Conservation (phyloP, 2,113 vertebrate species). For the Rhinolophus ferrumequinum region DNA sequence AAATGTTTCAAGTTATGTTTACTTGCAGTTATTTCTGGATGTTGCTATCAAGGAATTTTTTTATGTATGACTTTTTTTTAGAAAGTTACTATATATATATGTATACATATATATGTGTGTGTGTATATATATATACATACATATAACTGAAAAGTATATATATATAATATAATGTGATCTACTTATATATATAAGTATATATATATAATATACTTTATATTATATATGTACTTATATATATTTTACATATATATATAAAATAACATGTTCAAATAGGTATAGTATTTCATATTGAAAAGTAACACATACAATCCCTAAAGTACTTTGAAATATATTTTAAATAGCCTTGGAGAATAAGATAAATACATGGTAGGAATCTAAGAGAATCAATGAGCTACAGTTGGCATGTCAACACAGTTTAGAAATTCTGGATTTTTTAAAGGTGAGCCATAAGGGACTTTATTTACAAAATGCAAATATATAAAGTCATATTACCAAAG, state of each 20-base stretch:
- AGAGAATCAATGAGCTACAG: not conserved
- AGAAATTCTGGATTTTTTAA: not conserved
- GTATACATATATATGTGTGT: no score
- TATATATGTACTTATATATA: no score
- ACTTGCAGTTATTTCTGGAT: not conserved
- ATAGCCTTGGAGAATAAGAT: not conserved
- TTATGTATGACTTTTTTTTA: not conserved
- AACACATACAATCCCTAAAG: not conserved
- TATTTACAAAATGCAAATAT: not conserved
- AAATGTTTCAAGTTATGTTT: not conserved
- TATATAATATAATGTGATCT: no score
- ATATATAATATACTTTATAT: no score
- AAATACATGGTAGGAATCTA: not conserved
- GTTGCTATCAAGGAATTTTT: not conserved
- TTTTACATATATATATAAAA: no score
- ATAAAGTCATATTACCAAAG: not conserved
- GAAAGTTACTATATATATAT: not conserved
- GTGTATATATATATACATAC: no score
- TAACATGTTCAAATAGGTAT: not conserved
- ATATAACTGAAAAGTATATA: not conserved
- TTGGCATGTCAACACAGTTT: fast-evolving
- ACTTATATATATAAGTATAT: no score
- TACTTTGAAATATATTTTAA: not conserved
- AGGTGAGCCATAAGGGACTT: not conserved
- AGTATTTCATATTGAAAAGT: not conserved